Conservation (phyloP, 2,888 invertebrate genomes). For the Heteromurus nitidus region DNA sequence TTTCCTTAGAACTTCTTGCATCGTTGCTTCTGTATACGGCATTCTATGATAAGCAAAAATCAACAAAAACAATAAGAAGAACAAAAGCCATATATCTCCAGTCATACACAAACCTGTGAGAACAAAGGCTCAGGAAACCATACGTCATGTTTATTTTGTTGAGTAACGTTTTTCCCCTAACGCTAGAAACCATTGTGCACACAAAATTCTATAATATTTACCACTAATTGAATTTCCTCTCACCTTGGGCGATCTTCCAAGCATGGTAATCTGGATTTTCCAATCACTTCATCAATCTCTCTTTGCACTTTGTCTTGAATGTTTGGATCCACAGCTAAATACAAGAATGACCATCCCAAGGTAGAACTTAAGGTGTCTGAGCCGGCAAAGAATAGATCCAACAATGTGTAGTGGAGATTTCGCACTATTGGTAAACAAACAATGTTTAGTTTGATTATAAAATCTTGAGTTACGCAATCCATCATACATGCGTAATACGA, state of each 20-base stretch:
- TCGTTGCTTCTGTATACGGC: slow-evolving; percentile 68
- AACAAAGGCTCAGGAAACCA: too few relatives aligned
- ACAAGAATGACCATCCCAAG: slow-evolving; percentile 69
- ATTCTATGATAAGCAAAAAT: slow-evolving; percentile 62
- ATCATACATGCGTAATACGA: too few relatives aligned
- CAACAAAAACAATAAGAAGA: too few relatives aligned
- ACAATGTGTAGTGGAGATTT: slow-evolving; percentile 69
- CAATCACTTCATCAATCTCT: slow-evolving; percentile 74
- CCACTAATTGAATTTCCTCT: too few relatives aligned
- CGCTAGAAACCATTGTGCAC: too few relatives aligned
- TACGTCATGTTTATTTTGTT: too few relatives aligned
- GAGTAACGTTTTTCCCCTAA: too few relatives aligned
- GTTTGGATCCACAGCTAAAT: slow-evolving; percentile 62
- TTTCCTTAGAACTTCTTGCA: slow-evolving; percentile 69
- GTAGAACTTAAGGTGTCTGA: slow-evolving; percentile 71
- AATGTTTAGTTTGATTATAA: neutral
- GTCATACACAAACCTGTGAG: too few relatives aligned
- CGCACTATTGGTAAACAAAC: slow-evolving; percentile 66
- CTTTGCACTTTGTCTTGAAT: slow-evolving; percentile 70
- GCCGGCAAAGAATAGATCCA: slow-evolving; percentile 71
- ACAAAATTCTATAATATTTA: too few relatives aligned
- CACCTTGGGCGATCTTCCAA: slow-evolving; percentile 71
- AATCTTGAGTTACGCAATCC: neutral
- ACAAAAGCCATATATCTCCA: too few relatives aligned
- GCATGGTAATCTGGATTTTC: slow-evolving; percentile 70